Percentiles rank a stretch among this genome's conserved stretches.
Evolutionary conservation across 2,888 invertebrate species (phyloP).

Genomic region (Eumerus sabulonum): DNA sequence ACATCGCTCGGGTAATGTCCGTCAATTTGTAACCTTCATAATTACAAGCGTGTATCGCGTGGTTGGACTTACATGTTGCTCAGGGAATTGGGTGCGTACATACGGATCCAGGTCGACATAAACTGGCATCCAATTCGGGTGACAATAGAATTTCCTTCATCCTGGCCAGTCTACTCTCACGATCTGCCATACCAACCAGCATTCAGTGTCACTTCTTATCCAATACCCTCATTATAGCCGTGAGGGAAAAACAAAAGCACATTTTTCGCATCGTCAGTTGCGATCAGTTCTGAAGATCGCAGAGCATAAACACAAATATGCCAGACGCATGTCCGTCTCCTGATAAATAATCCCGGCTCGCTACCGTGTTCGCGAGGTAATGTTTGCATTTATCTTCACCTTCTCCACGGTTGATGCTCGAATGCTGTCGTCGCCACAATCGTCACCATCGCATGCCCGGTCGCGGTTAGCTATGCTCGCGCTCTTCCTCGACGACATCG

Average conservation of each 20-base stretch:
- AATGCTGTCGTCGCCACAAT: slow-evolving; percentile 15
- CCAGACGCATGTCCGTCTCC: slow-evolving; percentile 68
- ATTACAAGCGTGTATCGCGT: slow-evolving; percentile 57
- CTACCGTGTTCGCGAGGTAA: slow-evolving; percentile 59
- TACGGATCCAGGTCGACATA: slow-evolving; percentile 17
- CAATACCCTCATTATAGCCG: slow-evolving; percentile 55
- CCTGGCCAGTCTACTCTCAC: slow-evolving; percentile 57
- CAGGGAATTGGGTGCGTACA: not conserved
- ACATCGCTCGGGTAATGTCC: slow-evolving; percentile 60
- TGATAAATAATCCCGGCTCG: slow-evolving; percentile 64
- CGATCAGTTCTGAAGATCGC: slow-evolving; percentile 50
- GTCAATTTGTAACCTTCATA: slow-evolving; percentile 68
- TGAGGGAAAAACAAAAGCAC: slow-evolving; percentile 36
- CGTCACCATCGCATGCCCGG: slow-evolving; percentile 10
- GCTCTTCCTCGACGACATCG: slow-evolving; percentile 21
- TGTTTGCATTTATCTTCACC: slow-evolving; percentile 62
- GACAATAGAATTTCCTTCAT: slow-evolving; percentile 27
- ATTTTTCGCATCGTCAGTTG: slow-evolving; percentile 52
- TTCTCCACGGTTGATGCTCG: slow-evolving; percentile 17
- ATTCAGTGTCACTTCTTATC: slow-evolving; percentile 19
- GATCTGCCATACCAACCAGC: slow-evolving; percentile 28
- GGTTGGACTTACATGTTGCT: slow-evolving; percentile 10
- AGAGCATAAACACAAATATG: slow-evolving; percentile 66
- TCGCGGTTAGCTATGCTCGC: slow-evolving; percentile 5
- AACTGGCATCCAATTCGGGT: slow-evolving; percentile 32